Evolutionary conservation across 2,797 vertebrate genomes (phyloP).

Genomic region (Etheostoma nigrum): DNA sequence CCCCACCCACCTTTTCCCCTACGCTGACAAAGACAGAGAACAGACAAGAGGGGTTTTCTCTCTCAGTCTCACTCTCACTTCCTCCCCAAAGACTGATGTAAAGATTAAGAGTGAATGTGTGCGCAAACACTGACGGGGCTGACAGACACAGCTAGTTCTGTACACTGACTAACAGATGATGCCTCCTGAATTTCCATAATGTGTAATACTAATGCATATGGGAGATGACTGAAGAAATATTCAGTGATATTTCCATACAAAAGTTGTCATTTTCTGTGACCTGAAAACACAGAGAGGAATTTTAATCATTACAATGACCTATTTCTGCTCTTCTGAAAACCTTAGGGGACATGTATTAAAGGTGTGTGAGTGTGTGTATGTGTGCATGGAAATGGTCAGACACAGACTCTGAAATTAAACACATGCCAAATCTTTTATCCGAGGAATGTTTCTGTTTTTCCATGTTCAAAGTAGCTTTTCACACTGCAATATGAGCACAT

Average conservation of each 20-base stretch:
- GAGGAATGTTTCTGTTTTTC: not conserved
- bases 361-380: not conserved
- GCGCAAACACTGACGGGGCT: constrained; percentile 23
- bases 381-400: too few species aligned
- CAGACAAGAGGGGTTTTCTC: constrained; percentile 73
- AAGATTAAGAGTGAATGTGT: constrained; percentile 35
- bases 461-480: not conserved
- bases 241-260: not conserved
- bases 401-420: not conserved
- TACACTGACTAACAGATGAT: constrained; percentile 34
- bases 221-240: constrained; percentile 13
- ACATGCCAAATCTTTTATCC: not conserved
- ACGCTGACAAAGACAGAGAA: constrained; percentile 61
- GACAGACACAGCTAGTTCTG: not conserved
- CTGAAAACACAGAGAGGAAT: too few species aligned
- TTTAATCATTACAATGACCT: not conserved
- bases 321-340: not conserved
- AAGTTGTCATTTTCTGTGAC: not conserved
- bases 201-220: constrained; percentile 13
- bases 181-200: constrained; percentile 41
- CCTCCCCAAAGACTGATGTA: constrained; percentile 58
- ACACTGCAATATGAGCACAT: not conserved
- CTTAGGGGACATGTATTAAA: too few species aligned
- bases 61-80: constrained; percentile 73
- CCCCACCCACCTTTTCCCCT: constrained; percentile 83